A percentile compares a stretch with the other conserved stretches of the same genome.
Evolutionary conservation across 2,113 vertebrate species (phyloP).

Genomic region (Podilymbus podiceps): DNA sequence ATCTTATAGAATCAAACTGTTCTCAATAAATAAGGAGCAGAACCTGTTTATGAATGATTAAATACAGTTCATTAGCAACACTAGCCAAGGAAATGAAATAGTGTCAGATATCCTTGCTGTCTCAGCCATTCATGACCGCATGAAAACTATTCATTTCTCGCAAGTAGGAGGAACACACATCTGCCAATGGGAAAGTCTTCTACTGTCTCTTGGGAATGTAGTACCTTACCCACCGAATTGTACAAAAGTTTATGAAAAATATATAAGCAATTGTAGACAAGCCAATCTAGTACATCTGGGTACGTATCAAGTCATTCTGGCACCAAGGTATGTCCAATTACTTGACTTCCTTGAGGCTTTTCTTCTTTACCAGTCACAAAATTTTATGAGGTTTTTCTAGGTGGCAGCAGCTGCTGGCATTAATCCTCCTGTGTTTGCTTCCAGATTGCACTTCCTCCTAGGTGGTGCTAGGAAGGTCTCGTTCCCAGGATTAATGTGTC

Average conservation of each 20-base stretch:
- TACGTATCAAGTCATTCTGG: neutral
- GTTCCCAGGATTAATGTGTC: neutral
- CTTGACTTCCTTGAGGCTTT: neutral
- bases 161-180: neutral
- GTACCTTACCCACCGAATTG: neutral
- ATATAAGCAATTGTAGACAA: neutral
- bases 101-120: conserved; percentile 10
- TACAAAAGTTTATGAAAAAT: neutral
- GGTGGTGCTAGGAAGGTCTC: neutral
- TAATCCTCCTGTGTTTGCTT: neutral
- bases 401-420: neutral
- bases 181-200: neutral
- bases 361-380: neutral
- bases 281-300: neutral
- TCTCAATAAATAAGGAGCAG: conserved; percentile 52
- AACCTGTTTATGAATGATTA: conserved; percentile 60
- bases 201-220: neutral
- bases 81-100: conserved; percentile 24
- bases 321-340: neutral
- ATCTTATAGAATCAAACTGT: conserved; percentile 43
- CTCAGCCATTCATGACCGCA: neutral
- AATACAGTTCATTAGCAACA: conserved; percentile 37
- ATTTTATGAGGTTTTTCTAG: neutral
- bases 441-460: neutral
- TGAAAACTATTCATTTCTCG: neutral